phyloP scores from a whole-genome alignment of 2,888 invertebrate species.

The Leptinotarsa juncta region DNA sequence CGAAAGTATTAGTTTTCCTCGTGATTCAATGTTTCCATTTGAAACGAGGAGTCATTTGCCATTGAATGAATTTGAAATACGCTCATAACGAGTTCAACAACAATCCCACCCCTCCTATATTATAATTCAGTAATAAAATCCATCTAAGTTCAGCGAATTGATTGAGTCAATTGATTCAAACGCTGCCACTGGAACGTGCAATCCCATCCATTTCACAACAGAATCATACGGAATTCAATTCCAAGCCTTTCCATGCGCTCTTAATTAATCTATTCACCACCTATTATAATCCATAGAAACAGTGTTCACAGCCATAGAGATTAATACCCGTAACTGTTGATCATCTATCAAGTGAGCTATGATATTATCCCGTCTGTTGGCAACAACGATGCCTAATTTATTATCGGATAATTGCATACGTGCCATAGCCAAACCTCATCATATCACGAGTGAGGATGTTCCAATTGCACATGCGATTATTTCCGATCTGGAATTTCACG shows the following conservation, averaged over 20 bases:
- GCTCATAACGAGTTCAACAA: background rate
- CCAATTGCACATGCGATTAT: conserved; percentile 31
- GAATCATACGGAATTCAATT: conserved; percentile 26
- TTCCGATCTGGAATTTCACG: conserved; percentile 31
- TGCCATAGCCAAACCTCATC: conserved; percentile 49
- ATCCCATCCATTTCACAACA: conserved; percentile 28
- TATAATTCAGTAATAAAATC: background rate
- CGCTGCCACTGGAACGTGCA: conserved; percentile 30
- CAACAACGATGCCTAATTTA: conserved; percentile 51
- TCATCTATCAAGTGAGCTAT: conserved; percentile 46
- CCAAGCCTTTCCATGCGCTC: conserved; percentile 20
- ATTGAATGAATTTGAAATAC: no score
- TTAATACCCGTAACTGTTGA: conserved; percentile 43
- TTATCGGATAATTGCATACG: conserved; percentile 52
- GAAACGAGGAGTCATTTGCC: no score
- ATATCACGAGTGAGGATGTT: conserved; percentile 37
- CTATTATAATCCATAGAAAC: conserved; percentile 44
- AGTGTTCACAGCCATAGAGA: conserved; percentile 38
- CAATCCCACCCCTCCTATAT: background rate
- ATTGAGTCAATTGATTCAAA: conserved; percentile 23
- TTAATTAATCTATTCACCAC: conserved; percentile 42
- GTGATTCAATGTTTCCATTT: no score
- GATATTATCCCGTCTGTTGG: conserved; percentile 46
- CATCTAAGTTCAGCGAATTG: background rate
- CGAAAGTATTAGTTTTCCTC: no score